Base-by-base conservation (phyloP, 2,888 invertebrate species). In the Xestia ashworthii region DNA sequence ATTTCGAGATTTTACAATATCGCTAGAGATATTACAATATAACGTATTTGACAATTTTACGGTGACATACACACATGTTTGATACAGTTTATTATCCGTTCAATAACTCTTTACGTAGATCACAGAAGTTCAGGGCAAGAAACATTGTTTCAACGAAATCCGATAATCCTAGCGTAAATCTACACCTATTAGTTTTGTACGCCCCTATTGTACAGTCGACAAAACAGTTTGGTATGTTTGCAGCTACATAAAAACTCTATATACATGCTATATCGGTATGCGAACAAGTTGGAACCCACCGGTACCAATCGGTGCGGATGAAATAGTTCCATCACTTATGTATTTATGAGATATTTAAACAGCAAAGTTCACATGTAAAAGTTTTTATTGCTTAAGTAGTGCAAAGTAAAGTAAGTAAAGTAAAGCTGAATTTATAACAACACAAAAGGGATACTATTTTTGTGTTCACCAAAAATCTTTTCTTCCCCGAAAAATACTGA, bases 81-180 rank as follows among this genome's bases (percentile, higher is more conserved):
- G 14, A 48, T 53, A 68, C 44, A 14, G 46, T 76, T 73, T 76
- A 81, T 55, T 48, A 71, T 55, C 32, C 32, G 38, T 46, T 69
- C 38, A 71, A 41, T 44, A 68, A 66, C 46, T 64, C 44, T 71
- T 71, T 32, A 48, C 9, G 41, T 32, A 46, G 55, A 16, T 50
- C n/a, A 25, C n/a, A 60, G 41, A 81, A 71, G 12, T 48, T 71
- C 41, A 65, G 19, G 16, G 16, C 44, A 70, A 50, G 9, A 58
- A 83, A 77, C 65, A 69, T 38, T 82, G 60, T 76, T 74, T 46
- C 22, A 12, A 58, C 48, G 60, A 77, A 77, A 83, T 74, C 68
- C 65, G 41, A 82, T 74, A 86, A 82, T 74, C 74, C 58, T 64
- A 66, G 38, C 48, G 69, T 70, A 86, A 85, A 76, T 58, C 67